A percentile compares a stretch with the other conserved stretches of the same genome.
Conservation (phyloP, 2,888 invertebrate genomes). For the Apantesis nais region DNA sequence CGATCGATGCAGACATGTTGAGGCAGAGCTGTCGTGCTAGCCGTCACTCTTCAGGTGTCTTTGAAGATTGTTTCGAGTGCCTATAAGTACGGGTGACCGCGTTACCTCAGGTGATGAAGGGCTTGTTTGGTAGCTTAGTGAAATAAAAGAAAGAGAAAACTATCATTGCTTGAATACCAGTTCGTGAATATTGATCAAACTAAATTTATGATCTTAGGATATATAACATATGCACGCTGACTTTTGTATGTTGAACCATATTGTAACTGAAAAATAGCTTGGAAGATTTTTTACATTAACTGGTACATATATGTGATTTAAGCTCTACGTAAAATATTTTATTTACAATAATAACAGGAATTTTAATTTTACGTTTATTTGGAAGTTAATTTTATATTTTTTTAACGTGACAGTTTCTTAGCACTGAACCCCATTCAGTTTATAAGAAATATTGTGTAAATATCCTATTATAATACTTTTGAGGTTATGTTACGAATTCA, state of each 20-base stretch:
- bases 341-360: slow-evolving; percentile 15
- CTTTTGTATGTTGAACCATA: slow-evolving; percentile 28
- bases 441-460: slow-evolving; percentile 20
- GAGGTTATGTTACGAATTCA: slow-evolving; percentile 61
- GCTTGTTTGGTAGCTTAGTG: neutral
- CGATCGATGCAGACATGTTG: neutral
- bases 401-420: slow-evolving; percentile 16
- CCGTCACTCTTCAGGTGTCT: too few species aligned
- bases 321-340: slow-evolving; percentile 12
- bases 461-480: slow-evolving; percentile 36
- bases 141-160: neutral
- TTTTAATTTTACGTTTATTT: slow-evolving; percentile 20
- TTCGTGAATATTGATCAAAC: slow-evolving; percentile 5
- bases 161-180: neutral
- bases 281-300: neutral
- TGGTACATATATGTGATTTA: slow-evolving; percentile 15
- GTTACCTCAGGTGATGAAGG: neutral
- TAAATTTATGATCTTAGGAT: neutral
- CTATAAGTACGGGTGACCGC: neutral
- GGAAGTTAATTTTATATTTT: slow-evolving; percentile 26
- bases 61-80: neutral
- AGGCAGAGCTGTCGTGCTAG: neutral
- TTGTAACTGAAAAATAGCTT: neutral
- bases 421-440: slow-evolving; percentile 21
- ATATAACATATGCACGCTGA: neutral